Base-by-base conservation (phyloP, 2,797 vertebrate genomes). In the Allobates femoralis region DNA sequence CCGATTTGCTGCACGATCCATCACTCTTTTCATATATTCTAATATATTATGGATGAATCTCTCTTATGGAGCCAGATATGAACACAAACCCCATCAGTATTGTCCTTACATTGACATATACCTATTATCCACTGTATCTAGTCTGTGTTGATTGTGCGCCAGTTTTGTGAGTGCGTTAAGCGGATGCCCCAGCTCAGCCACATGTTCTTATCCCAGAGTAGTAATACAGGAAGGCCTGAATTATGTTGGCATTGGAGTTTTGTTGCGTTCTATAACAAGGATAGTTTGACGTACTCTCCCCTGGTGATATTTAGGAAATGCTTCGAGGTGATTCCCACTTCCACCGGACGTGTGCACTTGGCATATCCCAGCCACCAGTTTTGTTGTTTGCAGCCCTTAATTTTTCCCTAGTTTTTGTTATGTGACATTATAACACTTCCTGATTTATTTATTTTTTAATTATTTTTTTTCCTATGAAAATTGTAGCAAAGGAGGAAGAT, bases 351-450 rank as follows among this genome's bases (percentile, higher is more conserved):
- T 26, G 32, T 28, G 55, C 26, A 28, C 46, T 34, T 3, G 41
- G 62, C 62, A 23, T 55, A 34, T 83, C 69, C 62, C 16, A 78
- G 46, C 37, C 41, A 28, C 19, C 56, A 12, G 51, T 55, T 37
- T 3, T 66, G 51, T 74, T 79, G 73, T 71, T 78, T 87, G 74
- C 60, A 58, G 76, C 26, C n/a, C 23, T 69, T 64, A 37, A 56
- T 53, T 21, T 77, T 62, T 73, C 32, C 50, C 26, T 14, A 37
- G n/a, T 23, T 37, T 15, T 79, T 74, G 69, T 83, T 66, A 58
- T n/a, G n/a, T n/a, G n/a, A 84, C 73, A 12, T 28, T 41, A 30
- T 79, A 83, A 84, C 53, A 81, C 81, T 84, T 84, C 76, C 76
- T 74, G 75, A 62, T 37, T 37, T 76, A 23, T 28, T 18, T 18